Base-by-base conservation (phyloP, 2,113 vertebrate species). In the Neolamprologus hecqui region DNA sequence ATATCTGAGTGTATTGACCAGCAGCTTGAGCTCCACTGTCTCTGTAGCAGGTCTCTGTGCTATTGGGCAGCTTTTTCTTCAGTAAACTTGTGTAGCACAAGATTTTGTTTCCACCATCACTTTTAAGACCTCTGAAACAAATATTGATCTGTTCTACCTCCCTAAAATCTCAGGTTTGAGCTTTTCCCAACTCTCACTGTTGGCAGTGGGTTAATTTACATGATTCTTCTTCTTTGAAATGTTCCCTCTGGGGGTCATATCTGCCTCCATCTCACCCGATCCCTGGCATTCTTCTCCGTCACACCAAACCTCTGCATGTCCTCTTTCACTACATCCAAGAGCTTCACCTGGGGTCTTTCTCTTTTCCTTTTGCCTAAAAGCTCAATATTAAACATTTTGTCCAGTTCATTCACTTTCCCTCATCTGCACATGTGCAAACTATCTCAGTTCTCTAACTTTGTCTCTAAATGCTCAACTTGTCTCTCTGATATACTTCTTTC, bases 281-380 rank as follows among this genome's bases (percentile, higher is more conserved):
- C 37, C 40, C 13, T 73, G 14, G 12, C 7, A 26, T 70, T 26
- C 65, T 26, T 26, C 4, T 73, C 65, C 2, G 1, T 73, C 68
- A 45, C 68, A 73, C 40, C 68, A 73, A 26, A 15, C 21, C 14
- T 6, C 13, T 28, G 40, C 68, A 73, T 1, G 68, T 73, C 68
- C 5, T 73, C 8, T 23, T 45, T 15, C 40, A 73, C 21, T 26
- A 45, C 37, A 73, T 45, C 37, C 21, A 73, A 6, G 68, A 73
- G 0, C 0, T 40, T 0, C 19, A 4, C n/a, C 7, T 23, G 7
- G n/a, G 7, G 4, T 70, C 40, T 73, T 45, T 42, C 37, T 42
- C 37, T 45, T 45, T 42, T 45, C 21, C 68, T 26, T 26, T 6
- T 73, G 68, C 40, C 68, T 73, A 45, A 21, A 40, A 40, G 63